These are phyloP conservation scores for Prionailurus viverrinus DNA, from an alignment of 2,113 vertebrate genomes.

Conservation along the genomic window DNA sequence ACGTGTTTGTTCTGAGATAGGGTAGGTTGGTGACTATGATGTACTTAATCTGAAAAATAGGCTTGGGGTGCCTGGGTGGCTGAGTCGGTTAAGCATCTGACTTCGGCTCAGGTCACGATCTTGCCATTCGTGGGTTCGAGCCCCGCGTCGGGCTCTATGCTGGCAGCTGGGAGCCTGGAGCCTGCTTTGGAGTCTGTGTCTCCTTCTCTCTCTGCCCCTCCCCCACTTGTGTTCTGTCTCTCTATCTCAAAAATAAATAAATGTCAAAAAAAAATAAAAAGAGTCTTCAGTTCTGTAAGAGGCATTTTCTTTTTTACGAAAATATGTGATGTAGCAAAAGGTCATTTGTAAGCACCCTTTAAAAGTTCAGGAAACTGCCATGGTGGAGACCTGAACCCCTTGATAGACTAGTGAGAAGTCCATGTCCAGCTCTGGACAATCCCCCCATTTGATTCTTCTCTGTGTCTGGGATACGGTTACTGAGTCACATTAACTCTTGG, in stretches of 20 bases:
- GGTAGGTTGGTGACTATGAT: neutral
- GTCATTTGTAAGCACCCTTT: neutral
- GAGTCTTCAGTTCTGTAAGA: neutral
- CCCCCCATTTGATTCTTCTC: neutral
- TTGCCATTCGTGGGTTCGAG: no score
- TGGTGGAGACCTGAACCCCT: neutral
- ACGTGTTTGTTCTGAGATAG: neutral
- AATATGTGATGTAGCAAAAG: neutral
- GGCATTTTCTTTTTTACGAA: neutral
- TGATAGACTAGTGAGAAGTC: accelerated
- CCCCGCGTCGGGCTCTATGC: no score
- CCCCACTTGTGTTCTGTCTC: no score
- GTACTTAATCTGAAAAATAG: neutral
- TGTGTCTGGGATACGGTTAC: neutral
- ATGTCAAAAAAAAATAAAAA: neutral
- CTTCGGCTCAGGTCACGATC: no score
- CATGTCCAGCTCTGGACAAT: no score
- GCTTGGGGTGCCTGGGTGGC: no score
- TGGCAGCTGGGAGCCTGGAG: no score
- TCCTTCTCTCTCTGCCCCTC: no score
- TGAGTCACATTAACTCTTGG: neutral
- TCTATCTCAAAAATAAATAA: no score
- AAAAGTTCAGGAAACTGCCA: neutral
- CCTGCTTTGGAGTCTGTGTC: no score
- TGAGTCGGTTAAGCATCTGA: no score